These are phyloP conservation scores for Gallinago jamesoni DNA, from an alignment of 2,113 vertebrate species.

Conservation along the genomic window DNA sequence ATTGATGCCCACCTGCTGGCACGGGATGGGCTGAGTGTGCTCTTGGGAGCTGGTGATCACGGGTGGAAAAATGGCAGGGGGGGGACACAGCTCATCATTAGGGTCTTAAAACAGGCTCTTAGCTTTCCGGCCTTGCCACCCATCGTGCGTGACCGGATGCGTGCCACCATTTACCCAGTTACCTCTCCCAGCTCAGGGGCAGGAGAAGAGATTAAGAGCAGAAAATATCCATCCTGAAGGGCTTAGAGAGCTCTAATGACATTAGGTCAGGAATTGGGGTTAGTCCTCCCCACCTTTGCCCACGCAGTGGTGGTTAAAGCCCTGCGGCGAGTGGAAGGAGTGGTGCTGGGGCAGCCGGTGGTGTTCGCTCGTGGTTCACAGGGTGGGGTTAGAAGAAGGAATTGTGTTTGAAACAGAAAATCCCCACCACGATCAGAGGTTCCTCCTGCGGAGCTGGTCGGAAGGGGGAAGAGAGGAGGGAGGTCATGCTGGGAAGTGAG, in stretches of 20 bases:
- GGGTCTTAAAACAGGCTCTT: not conserved
- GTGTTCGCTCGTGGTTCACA: accelerated
- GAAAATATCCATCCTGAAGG: conserved; percentile 39
- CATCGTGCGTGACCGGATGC: accelerated
- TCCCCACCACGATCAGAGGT: not conserved
- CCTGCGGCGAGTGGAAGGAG: not conserved
- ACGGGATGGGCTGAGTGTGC: not conserved
- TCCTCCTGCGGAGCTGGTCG: not conserved
- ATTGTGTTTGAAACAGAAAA: not conserved
- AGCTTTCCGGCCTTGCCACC: not conserved
- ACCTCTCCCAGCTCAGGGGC: not conserved
- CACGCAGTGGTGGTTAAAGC: not conserved
- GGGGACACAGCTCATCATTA: not conserved
- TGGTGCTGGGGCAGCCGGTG: accelerated
- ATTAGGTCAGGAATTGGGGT: conserved; percentile 32
- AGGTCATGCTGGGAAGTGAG: not conserved
- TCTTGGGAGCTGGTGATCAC: not conserved
- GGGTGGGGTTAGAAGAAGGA: not conserved
- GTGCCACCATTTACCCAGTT: not conserved
- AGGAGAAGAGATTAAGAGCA: conserved; percentile 31
- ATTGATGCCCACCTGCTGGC: not conserved
- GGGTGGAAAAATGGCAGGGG: not conserved
- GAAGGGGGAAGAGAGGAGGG: not conserved
- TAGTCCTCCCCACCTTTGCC: conserved; percentile 23
- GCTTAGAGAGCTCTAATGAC: conserved; percentile 30